phyloP scores from a whole-genome alignment of 2,113 vertebrate genomes.

The Andinoacara biseriatus region DNA sequence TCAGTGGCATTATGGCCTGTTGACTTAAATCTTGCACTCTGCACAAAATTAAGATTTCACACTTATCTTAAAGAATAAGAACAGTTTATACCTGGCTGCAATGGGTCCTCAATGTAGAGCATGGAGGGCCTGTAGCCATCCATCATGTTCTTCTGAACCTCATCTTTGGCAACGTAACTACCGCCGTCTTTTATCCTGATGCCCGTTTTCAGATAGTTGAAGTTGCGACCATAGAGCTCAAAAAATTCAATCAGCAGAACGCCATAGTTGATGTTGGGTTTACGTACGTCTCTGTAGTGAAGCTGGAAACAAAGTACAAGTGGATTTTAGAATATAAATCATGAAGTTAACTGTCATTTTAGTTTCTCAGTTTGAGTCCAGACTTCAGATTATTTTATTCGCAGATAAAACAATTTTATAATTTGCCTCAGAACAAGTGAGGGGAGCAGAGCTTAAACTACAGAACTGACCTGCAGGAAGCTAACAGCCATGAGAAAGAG shows the following conservation, averaged over 20 bases:
- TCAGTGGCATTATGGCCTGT: not conserved
- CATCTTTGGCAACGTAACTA: constrained; percentile 97
- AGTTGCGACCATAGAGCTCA: constrained; percentile 96
- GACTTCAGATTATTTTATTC: not conserved
- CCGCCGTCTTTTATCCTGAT: constrained; percentile 98
- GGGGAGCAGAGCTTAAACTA: not conserved
- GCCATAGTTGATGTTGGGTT: constrained; percentile 93
- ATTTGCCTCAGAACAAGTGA: not conserved
- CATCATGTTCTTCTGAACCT: constrained; percentile 95
- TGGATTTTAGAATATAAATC: not conserved
- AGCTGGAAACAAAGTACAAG: constrained; percentile 78
- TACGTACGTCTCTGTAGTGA: constrained; percentile 93
- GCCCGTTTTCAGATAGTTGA: constrained; percentile 99
- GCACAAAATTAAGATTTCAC: not conserved
- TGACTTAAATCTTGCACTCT: not conserved
- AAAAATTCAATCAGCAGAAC: constrained; percentile 99
- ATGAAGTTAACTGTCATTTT: not conserved
- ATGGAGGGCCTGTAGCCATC: constrained; percentile 97
- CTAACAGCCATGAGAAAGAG: constrained; percentile 99
- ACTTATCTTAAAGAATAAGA: not conserved
- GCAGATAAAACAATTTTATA: not conserved
- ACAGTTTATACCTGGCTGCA: constrained; percentile 88
- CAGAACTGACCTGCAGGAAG: constrained; percentile 90
- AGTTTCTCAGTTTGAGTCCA: not conserved
- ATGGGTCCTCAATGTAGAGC: constrained; percentile 97